Evolutionary conservation across 2,888 invertebrate species (phyloP), one percentile per base, ranked within the genome.

Genomic region (Eupithecia subumbrata): DNA sequence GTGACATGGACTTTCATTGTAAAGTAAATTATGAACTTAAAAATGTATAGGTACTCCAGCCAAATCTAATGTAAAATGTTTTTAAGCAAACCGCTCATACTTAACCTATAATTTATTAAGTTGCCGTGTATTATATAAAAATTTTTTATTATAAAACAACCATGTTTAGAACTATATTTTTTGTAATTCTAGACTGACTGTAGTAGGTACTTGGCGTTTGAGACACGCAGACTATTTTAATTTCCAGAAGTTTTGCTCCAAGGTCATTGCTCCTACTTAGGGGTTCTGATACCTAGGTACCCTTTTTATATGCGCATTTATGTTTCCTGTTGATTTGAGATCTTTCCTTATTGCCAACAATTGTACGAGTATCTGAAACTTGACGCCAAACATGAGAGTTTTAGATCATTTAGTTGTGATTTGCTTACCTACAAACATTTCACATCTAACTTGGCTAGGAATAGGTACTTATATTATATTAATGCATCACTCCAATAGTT

Each of bases 401-500:
- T 18, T 48, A n/a, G 52, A 11, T 22, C 11, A n/a, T 56, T 22
- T 56, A 11, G n/a, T 11, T 11, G 22, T 22, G 52, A 8, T 30
- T 56, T 22, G 11, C n/a, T 56, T 56, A 11, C n/a, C n/a, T n/a
- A 56, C 22, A 56, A 56, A 22, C 11, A 56, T 56, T 45, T 48
- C 22, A 11, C 52, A 22, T 56, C 22, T 1, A 52, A 3, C 11
- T 56, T 56, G 22, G 4, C 52, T 52, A n/a, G 52, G 52, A 56
- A 22, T 56, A 37, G 12, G 18, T 9, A 67, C 66, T 67, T 67
- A 67, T 37, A 67, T n/a, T 37, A 67, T 37, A n/a, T n/a, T 67
- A 67, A 67, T 67, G 66, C 66, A 67, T 67, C 66, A 67, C 66
- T 67, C 66, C 66, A 37, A 37, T 66, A 66, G 40, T 5, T 22